phyloP scores from a whole-genome alignment of 2,797 vertebrate species.

The Australoheros facetus region DNA sequence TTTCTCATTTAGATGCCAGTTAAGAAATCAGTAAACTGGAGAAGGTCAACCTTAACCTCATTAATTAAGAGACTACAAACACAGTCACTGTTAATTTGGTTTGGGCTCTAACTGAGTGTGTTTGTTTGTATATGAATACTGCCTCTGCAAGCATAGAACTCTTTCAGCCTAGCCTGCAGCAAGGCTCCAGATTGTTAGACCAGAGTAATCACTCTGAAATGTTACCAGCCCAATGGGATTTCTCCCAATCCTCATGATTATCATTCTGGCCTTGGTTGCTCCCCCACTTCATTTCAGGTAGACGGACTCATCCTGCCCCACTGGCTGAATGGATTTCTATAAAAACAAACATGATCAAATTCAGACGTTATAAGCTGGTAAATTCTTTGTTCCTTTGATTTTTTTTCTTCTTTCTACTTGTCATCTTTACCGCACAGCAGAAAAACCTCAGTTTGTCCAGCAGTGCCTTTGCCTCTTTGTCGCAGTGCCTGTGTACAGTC shows the following conservation, averaged over 20 bases:
- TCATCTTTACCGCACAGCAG: neutral
- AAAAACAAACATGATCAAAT: slow-evolving; percentile 9
- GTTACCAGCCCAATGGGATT: slow-evolving; percentile 13
- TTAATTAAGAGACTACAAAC: neutral
- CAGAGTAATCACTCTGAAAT: slow-evolving; percentile 22
- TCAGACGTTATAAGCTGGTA: neutral
- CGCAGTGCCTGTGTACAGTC: neutral
- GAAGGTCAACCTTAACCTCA: neutral
- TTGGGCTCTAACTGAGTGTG: neutral
- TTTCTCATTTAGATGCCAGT: neutral
- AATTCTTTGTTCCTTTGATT: neutral
- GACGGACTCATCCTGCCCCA: neutral
- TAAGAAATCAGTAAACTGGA: neutral
- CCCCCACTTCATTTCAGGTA: slow-evolving; percentile 6
- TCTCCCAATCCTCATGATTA: slow-evolving; percentile 19
- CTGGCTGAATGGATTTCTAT: neutral
- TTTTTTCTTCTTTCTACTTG: neutral
- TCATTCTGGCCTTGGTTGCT: slow-evolving; percentile 7
- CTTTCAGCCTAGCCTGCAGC: slow-evolving; percentile 19
- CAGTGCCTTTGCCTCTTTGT: too few relatives aligned
- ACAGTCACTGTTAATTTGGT: neutral
- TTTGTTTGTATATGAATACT: slow-evolving; percentile 6
- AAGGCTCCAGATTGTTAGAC: slow-evolving; percentile 13
- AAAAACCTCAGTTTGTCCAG: neutral
- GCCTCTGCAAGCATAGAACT: neutral